Percentiles rank a stretch among this genome's conserved stretches.
These are phyloP conservation scores for Thalpophila matura DNA, from an alignment of 2,888 invertebrate genomes.

Conservation along the genomic window DNA sequence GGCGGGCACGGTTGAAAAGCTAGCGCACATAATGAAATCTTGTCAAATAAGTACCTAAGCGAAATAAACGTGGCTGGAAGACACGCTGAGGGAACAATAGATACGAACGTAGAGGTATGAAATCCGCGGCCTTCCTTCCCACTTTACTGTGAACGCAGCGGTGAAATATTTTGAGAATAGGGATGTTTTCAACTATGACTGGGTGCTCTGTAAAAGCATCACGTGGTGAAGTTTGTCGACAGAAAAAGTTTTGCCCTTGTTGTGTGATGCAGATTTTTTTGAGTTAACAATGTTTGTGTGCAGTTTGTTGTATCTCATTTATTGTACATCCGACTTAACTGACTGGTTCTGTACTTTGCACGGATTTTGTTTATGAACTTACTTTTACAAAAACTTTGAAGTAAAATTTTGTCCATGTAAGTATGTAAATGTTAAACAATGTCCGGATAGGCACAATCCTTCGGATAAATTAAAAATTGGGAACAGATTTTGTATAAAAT, in stretches of 20 bases:
- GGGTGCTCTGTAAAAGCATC: constrained; percentile 37
- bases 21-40: constrained; percentile 77
- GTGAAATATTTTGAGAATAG: constrained; percentile 43
- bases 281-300: constrained; percentile 30
- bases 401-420: background rate
- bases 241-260: constrained; percentile 49
- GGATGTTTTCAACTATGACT: constrained; percentile 42
- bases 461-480: too few relatives aligned
- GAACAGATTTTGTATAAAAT: too few relatives aligned
- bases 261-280: constrained; percentile 40
- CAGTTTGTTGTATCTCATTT: constrained; percentile 5
- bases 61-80: constrained; percentile 70
- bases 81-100: constrained; percentile 66
- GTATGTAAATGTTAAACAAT: too few relatives aligned
- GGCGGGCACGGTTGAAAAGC: constrained; percentile 66
- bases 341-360: background rate
- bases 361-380: background rate
- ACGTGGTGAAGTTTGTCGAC: constrained; percentile 47
- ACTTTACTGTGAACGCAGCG: constrained; percentile 15
- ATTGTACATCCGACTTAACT: background rate
- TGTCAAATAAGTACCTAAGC: constrained; percentile 74
- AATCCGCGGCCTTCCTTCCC: constrained; percentile 57
- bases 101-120: too few relatives aligned
- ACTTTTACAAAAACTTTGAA: background rate
- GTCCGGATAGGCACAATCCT: too few relatives aligned